Evolutionary conservation across 2,888 invertebrate genomes (phyloP), one percentile per base, ranked within the genome.

Genomic region (Anodontia alba): DNA sequence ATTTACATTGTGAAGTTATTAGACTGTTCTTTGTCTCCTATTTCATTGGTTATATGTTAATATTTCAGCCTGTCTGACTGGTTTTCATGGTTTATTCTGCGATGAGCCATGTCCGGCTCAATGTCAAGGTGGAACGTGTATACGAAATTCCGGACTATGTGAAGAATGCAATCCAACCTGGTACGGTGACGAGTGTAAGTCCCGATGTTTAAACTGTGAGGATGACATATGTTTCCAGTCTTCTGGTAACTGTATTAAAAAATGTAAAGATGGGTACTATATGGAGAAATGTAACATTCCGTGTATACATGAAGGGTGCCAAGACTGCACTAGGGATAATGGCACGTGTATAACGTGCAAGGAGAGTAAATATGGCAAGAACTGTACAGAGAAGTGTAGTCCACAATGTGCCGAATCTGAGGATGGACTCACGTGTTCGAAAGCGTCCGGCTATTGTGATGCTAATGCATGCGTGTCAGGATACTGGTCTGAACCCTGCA

Each of bases 281-380:
- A 67, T 71, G 1, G n/a, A 26, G 0, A 36, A 23, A 2, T 84
- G 84, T 33, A 33, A 57, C 20, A 68, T 26, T 0, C 43, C 46
- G 12, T 84, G 84, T 49, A 8, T 69, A 5, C 67, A 76, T 33
- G 29, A 8, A 23, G 80, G 77, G 0, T 84, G 84, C 26, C 57
- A 70, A 15, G 51, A 78, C n/a, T 84, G 84, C 51, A 68, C 67
- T 0, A 31, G 72, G 3, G 29, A 57, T 17, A 66, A 12, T 17
- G 84, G 84, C 26, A 49, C 78, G 23, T 84, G 84, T 49, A 75
- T 77, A 8, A n/a, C 74, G 36, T 84, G 84, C 42, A 68, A 75
- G 46, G 43, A 42, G 1, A 79, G 80, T 7, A 51, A 62, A 17
- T 81, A 43, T 49, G 79, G 79, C 0, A 70, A 26, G 8, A 66